These are phyloP conservation scores for Barbus barbus DNA, from an alignment of 2,113 vertebrate species.

Conservation along the genomic window DNA sequence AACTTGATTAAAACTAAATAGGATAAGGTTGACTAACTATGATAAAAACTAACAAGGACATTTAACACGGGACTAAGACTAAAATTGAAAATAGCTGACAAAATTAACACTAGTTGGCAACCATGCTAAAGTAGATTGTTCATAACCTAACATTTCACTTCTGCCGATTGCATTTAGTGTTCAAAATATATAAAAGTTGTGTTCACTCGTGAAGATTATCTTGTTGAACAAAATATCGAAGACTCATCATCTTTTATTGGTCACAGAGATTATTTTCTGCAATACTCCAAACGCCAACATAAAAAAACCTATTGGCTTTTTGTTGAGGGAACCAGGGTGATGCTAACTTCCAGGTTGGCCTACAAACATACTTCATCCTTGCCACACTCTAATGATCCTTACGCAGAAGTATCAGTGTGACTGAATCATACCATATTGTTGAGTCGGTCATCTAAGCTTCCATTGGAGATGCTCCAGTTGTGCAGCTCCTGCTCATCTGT, in stretches of 20 bases:
- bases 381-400: background rate
- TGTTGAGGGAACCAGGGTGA: background rate
- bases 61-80: too few species aligned
- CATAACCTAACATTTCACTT: too few species aligned
- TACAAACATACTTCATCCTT: background rate
- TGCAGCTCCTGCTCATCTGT: slow-evolving; percentile 86
- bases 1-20: too few species aligned
- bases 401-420: too few species aligned
- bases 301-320: background rate
- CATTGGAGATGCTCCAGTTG: slow-evolving; percentile 82
- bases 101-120: too few species aligned
- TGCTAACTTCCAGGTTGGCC: background rate
- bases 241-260: background rate
- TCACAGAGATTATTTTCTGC: background rate
- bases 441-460: slow-evolving; percentile 88
- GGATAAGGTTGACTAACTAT: too few species aligned
- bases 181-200: background rate
- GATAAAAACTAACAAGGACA: too few species aligned
- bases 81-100: too few species aligned
- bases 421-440: slow-evolving; percentile 87
- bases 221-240: background rate
- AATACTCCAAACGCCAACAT: background rate
- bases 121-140: too few species aligned
- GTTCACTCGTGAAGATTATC: background rate
- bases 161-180: too few species aligned